Conservation (phyloP, 2,113 vertebrate species). For the Myotis lucifugus region DNA sequence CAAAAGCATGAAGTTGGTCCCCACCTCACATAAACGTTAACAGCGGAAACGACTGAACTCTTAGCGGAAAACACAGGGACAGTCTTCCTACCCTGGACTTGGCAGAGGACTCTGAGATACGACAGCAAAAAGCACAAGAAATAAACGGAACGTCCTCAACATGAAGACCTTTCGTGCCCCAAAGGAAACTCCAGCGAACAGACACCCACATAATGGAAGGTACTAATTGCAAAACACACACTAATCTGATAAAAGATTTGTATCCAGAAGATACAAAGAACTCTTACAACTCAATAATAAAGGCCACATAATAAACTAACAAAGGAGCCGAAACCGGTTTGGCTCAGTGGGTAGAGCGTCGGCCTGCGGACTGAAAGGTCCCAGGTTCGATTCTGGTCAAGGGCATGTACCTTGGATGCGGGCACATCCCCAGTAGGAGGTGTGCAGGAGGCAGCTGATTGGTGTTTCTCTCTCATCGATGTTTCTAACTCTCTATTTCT, state of each 20-base stretch:
- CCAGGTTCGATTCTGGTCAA: too few relatives aligned
- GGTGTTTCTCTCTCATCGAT: too few relatives aligned
- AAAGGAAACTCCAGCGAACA: background rate
- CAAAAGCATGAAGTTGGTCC: background rate
- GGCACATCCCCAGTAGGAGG: too few relatives aligned
- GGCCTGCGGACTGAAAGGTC: too few relatives aligned
- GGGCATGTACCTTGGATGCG: too few relatives aligned
- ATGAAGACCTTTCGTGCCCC: background rate
- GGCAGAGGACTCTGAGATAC: background rate
- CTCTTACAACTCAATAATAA: constrained; percentile 1
- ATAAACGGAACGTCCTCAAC: background rate
- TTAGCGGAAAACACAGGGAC: background rate
- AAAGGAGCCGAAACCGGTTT: too few relatives aligned
- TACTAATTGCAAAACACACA: background rate
- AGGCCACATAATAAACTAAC: background rate
- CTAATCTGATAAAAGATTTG: background rate
- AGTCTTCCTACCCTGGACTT: background rate
- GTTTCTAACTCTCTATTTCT: too few relatives aligned
- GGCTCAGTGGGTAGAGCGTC: too few relatives aligned
- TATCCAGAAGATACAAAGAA: background rate
- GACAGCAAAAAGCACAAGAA: background rate
- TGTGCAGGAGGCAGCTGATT: too few relatives aligned
- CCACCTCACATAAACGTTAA: background rate
- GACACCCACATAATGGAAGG: background rate
- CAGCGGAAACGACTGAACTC: background rate